Evolutionary conservation across 2,113 vertebrate species (phyloP), one percentile per base, ranked within the genome.

Genomic region (Heterocephalus glaber): DNA sequence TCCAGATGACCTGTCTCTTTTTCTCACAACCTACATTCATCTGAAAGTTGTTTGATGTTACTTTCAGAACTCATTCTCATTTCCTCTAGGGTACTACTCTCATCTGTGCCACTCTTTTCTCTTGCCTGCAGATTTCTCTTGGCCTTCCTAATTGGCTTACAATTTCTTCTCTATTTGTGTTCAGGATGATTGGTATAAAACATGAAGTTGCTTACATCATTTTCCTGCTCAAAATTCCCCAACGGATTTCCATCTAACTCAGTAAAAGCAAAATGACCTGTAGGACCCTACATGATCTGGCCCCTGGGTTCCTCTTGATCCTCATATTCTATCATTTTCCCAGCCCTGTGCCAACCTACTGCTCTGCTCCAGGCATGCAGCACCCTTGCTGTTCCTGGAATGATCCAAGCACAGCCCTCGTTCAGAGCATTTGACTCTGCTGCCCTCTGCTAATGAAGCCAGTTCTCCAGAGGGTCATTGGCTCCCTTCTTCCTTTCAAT

Each of bases 11-110:
- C 33, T 10, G 33, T 84, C 3, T 65, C 7, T 81, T 91, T 90
- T 72, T 74, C 38, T 92, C 41, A 28, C 38, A 74, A 79, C 60
- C 10, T 3, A 38, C 14, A 72, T 86, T 88, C 11, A 52, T 82
- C 41, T 60, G 35, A 26, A 38, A 83, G 74, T 49, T 60, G 16
- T 63, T 80, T 79, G 52, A 49, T 35, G 80, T 92, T 86, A 60
- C 41, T 16, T 90, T 95, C 28, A 66, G 83, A 87, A 83, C 35
- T 86, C 72, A n/a, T 74, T 83, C 76, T 86, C 17, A 85, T 7
- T 58, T 4, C 12, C 3, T 85, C 30, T 1, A 0, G 14, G n/a
- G 10, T 20, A 35, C n/a, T 26, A 13, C 35, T 17, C 28, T 58
- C 58, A 83, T 89, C 44, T 3, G n/a, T 47, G 7, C 4, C 26